Evolutionary conservation across 1,140 invertebrate genomes (phyloP).

Genomic region (Zophobas morio): DNA sequence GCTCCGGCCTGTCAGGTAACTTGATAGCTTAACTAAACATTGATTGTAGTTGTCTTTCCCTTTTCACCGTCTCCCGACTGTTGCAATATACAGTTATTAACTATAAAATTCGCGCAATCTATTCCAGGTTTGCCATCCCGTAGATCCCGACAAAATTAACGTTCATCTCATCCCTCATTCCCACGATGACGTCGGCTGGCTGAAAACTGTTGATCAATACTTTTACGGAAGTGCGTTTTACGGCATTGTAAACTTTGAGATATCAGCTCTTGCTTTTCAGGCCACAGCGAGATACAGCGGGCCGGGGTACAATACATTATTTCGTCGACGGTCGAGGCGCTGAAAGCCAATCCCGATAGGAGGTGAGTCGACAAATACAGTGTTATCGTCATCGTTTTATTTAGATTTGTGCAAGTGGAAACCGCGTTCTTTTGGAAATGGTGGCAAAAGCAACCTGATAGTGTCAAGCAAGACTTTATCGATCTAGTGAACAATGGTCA

Average conservation of each 20-base stretch:
- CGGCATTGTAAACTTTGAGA: not conserved
- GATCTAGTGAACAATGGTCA: conserved; percentile 72
- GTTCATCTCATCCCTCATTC: conserved; percentile 81
- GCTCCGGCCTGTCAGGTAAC: conserved; percentile 8
- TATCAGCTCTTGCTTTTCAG: conserved; percentile 29
- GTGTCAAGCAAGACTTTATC: conserved; percentile 67
- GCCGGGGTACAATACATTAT: conserved; percentile 85
- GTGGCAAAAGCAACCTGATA: conserved; percentile 76
- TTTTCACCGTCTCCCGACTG: not conserved
- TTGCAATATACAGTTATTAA: not conserved
- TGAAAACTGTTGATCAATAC: conserved; percentile 89
- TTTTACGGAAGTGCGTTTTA: conserved; percentile 75
- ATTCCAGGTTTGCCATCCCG: conserved; percentile 69
- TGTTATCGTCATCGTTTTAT: not conserved
- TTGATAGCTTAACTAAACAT: not conserved
- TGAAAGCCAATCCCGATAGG: conserved; percentile 79
- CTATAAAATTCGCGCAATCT: not conserved
- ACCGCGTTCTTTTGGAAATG: conserved; percentile 74
- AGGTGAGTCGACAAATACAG: conserved; percentile 67
- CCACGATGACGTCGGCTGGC: conserved; percentile 89
- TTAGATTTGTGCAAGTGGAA: conserved; percentile 64
- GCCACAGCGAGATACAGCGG: conserved; percentile 6
- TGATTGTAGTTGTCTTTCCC: not conserved
- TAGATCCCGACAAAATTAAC: conserved; percentile 72
- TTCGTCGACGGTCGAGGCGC: conserved; percentile 68